Conservation (phyloP, 2,797 vertebrate genomes). For the Cyprinodon diabolis region DNA sequence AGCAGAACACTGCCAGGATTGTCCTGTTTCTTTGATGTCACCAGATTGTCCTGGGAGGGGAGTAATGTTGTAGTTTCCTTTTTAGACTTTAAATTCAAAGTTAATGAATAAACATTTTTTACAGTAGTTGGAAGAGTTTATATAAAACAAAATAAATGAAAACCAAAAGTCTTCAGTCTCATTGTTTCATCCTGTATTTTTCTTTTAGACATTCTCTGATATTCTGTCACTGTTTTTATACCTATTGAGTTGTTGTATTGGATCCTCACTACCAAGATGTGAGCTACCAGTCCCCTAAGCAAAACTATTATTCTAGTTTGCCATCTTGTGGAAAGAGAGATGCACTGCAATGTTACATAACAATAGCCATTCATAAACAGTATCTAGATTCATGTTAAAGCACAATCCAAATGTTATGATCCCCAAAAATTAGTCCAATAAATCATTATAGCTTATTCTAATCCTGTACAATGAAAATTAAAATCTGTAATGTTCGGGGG, state of each 20-base stretch:
- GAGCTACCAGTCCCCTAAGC: too few species aligned
- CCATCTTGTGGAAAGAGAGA: conserved; percentile 65
- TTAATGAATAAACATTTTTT: neutral
- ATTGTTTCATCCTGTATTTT: neutral
- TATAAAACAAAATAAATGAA: neutral
- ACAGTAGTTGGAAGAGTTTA: neutral
- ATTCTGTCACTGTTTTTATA: neutral
- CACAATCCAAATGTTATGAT: neutral
- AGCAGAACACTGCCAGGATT: conserved; percentile 45
- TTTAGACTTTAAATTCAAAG: neutral
- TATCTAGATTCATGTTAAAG: neutral
- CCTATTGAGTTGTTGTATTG: neutral
- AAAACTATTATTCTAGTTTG: conserved; percentile 41
- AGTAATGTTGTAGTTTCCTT: conserved; percentile 13
- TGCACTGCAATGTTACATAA: conserved; percentile 34
- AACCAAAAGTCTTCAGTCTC: neutral
- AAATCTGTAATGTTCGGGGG: neutral
- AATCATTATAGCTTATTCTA: neutral
- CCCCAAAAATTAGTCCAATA: neutral
- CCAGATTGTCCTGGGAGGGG: neutral
- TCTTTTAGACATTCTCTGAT: neutral
- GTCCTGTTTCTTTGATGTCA: conserved; percentile 30
- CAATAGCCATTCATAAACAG: neutral
- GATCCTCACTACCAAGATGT: neutral
- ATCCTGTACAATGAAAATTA: neutral